A percentile compares a stretch with the other conserved stretches of the same genome.
Conservation (phyloP, 1,140 invertebrate species). For the Heliconius congener region DNA sequence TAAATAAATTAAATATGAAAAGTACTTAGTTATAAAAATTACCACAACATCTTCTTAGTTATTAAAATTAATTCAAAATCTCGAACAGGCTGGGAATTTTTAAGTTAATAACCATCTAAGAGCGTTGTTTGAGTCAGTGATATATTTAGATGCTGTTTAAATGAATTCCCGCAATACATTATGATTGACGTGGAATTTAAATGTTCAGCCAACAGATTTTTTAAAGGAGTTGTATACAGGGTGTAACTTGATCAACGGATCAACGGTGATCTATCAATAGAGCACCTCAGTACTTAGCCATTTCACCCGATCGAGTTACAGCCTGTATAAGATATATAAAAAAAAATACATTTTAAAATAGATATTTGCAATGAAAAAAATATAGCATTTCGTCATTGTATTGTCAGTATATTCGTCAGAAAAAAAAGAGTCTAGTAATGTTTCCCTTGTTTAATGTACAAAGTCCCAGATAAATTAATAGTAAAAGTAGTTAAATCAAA, state of each 20-base stretch:
- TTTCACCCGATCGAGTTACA: too few relatives aligned
- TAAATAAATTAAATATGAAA: not conserved
- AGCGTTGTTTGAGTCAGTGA: slow-evolving; percentile 25
- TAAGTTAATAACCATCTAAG: slow-evolving; percentile 22
- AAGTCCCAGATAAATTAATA: too few relatives aligned
- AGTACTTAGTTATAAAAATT: not conserved
- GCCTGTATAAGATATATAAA: too few relatives aligned
- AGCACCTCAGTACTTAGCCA: too few relatives aligned
- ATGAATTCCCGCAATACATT: slow-evolving; percentile 9
- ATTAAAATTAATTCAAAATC: not conserved
- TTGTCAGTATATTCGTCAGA: too few relatives aligned
- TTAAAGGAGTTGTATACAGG: not conserved
- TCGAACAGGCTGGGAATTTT: slow-evolving; percentile 23
- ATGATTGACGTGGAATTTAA: slow-evolving; percentile 16
- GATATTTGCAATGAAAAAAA: not conserved
- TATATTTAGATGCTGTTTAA: slow-evolving; percentile 8
- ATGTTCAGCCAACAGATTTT: not conserved
- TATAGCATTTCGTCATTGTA: too few relatives aligned
- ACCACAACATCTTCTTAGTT: not conserved
- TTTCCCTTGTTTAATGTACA: too few relatives aligned
- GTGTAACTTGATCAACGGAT: too few relatives aligned
- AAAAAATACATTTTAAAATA: not conserved
- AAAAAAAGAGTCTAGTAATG: too few relatives aligned
- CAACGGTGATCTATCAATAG: too few relatives aligned
- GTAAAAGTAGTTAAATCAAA: too few relatives aligned